Conservation (phyloP, 1,140 invertebrate species). For the Cyphomyrmex costatus region DNA sequence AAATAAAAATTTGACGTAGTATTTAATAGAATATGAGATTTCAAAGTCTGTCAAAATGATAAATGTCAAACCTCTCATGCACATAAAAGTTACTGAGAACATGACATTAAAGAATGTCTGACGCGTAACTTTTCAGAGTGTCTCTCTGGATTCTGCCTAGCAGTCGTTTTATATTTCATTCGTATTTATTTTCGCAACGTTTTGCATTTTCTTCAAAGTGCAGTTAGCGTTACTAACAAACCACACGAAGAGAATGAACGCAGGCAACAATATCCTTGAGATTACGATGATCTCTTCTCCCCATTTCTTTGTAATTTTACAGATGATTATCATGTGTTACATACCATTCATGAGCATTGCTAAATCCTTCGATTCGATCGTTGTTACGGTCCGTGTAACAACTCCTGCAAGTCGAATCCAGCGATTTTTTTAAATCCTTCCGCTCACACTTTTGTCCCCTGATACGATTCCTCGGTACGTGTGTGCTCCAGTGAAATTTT, state of each 20-base stretch:
- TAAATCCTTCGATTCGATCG: slow-evolving; percentile 36
- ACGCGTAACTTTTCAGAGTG: neutral
- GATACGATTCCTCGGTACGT: neutral
- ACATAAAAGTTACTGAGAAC: neutral
- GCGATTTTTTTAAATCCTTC: slow-evolving; percentile 17
- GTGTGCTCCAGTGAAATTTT: neutral
- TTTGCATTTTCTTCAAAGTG: slow-evolving; percentile 6
- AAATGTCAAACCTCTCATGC: neutral
- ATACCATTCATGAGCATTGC: slow-evolving; percentile 66
- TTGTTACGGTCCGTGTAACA: neutral
- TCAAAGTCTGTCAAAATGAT: neutral
- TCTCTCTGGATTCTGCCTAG: neutral
- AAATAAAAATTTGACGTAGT: neutral
- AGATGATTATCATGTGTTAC: slow-evolving; percentile 35
- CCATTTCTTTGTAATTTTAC: neutral
- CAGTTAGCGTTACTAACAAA: neutral
- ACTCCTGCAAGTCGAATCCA: neutral
- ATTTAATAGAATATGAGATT: neutral
- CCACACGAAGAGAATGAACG: neutral
- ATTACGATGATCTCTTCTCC: neutral
- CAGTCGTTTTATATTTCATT: slow-evolving; percentile 19
- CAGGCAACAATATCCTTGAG: neutral
- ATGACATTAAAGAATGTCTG: slow-evolving; percentile 30
- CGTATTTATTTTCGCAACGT: slow-evolving; percentile 8
- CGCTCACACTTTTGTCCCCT: neutral